Percentiles rank a stretch among this genome's conserved stretches.
phyloP scores from a whole-genome alignment of 2,888 invertebrate genomes.

The Liposcelis brunnea region DNA sequence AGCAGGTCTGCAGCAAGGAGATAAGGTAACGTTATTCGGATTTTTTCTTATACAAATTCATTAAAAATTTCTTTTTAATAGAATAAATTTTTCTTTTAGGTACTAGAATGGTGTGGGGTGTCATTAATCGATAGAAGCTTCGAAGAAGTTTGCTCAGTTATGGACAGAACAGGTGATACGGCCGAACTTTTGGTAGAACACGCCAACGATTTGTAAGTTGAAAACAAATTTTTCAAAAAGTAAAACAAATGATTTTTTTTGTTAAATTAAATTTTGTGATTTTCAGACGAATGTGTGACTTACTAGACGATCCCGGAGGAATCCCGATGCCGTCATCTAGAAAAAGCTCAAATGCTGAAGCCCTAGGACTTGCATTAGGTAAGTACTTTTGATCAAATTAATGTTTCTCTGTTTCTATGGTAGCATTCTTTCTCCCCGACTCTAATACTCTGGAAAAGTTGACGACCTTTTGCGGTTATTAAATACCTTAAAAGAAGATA shows the following conservation, averaged over 20 bases:
- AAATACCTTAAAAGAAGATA: no score
- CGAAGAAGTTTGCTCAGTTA: slow-evolving; percentile 80
- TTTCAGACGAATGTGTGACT: slow-evolving; percentile 43
- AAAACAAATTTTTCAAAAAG: not conserved
- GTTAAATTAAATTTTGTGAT: not conserved
- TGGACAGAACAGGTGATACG: slow-evolving; percentile 72
- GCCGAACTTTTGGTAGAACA: slow-evolving; percentile 77
- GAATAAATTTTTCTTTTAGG: slow-evolving; percentile 30
- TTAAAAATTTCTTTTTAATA: not conserved
- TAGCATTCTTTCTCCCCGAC: not conserved
- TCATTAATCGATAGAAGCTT: slow-evolving; percentile 80
- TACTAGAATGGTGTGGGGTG: slow-evolving; percentile 82
- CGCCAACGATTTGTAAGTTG: slow-evolving; percentile 42
- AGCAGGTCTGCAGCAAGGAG: slow-evolving; percentile 73
- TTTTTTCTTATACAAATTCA: not conserved
- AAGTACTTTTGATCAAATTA: slow-evolving; percentile 18
- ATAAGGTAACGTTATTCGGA: slow-evolving; percentile 42
- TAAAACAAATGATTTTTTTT: not conserved
- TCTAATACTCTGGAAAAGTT: no score
- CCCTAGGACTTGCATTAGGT: slow-evolving; percentile 20
- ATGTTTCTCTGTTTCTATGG: slow-evolving; percentile 2
- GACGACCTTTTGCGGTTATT: no score
- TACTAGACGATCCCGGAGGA: slow-evolving; percentile 40
- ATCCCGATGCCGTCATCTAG: slow-evolving; percentile 14
- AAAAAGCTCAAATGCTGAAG: slow-evolving; percentile 28